Base-by-base conservation (phyloP, 53 echinoderm and acorn worm genomes). In the Apostichopus leukothele region DNA sequence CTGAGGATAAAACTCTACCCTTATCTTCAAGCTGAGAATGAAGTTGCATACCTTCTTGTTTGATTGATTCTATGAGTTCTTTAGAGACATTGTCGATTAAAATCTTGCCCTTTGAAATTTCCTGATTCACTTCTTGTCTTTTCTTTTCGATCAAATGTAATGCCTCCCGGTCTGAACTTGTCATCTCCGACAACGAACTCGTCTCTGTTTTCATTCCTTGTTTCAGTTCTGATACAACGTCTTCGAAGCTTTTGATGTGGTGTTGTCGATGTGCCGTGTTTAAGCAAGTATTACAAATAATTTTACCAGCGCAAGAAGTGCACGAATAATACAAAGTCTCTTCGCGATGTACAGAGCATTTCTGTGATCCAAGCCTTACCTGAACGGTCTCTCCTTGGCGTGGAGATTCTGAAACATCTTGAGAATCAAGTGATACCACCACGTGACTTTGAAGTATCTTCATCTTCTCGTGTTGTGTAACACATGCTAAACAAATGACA, bases 201-300 rank as follows among this genome's bases (percentile, higher is more conserved):
- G 18, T 7, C 52, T 73, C 51, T n/a, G 50, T 52, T 18, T 13
- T 6, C 5, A 84, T 84, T 60, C 9, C 19, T 4, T 5, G 23
- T 27, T 21, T 57, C 7, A 84, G 21, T 8, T 1, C 60, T 14
- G 59, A 57, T 20, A 23, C 61, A 9, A 84, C 51, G 7, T 86
- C 87, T 9, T 86, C 39, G 9, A 86, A 21, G 19, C 74, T 86
- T 11, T n/a, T 18, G 1, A 74, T 52, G 73, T 13, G 52, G 74
- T 86, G 87, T n/a, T 74, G 12, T 50, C 57, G 71, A 86, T 86
- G 87, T n/a, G 18, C 6, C 26, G 74, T 51, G 51, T 71, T 73
- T 18, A 74, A 4, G 67, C 87, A 86, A 52, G 87, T 74, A 19
- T 74, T 86, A 67, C 87, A 86, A n/a, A 86, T 86, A 18, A 9